phyloP scores from a whole-genome alignment of 2,888 invertebrate species.

The Clivina fossor region DNA sequence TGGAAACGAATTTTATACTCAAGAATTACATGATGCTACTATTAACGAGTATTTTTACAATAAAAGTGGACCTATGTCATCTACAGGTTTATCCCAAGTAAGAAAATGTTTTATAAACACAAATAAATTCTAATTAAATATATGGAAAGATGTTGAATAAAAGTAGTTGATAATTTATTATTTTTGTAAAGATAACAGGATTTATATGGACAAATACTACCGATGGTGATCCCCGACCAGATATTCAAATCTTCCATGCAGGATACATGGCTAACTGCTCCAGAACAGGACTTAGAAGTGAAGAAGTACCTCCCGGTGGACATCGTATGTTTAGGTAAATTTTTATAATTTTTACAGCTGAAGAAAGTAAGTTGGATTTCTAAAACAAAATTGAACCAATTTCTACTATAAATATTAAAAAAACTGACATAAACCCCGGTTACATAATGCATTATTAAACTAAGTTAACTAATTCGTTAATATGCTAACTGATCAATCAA shows the following conservation, averaged over 20 bases:
- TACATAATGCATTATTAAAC: no score
- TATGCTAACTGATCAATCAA: no score
- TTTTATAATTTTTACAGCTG: neutral
- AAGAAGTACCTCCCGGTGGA: conserved; percentile 19
- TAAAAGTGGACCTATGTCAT: conserved; percentile 31
- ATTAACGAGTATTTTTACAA: conserved; percentile 17
- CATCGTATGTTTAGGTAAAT: conserved; percentile 22
- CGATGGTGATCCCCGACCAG: conserved; percentile 24
- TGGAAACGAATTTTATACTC: conserved; percentile 18
- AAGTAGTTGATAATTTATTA: neutral
- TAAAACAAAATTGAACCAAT: neutral
- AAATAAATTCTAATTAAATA: no score
- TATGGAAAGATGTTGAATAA: neutral
- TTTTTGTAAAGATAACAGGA: conserved; percentile 30
- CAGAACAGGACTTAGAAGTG: conserved; percentile 11
- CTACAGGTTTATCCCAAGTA: conserved; percentile 36
- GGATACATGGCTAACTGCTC: conserved; percentile 36
- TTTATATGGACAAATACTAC: conserved; percentile 27
- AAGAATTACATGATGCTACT: conserved; percentile 20
- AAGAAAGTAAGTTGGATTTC: neutral
- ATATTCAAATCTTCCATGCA: conserved; percentile 35
- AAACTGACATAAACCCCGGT: no score
- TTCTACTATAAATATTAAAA: neutral
- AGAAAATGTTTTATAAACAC: no score
- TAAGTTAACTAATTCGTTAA: no score